Base-by-base conservation (phyloP, 2,113 vertebrate species). In the Marcusenius ussheri region DNA sequence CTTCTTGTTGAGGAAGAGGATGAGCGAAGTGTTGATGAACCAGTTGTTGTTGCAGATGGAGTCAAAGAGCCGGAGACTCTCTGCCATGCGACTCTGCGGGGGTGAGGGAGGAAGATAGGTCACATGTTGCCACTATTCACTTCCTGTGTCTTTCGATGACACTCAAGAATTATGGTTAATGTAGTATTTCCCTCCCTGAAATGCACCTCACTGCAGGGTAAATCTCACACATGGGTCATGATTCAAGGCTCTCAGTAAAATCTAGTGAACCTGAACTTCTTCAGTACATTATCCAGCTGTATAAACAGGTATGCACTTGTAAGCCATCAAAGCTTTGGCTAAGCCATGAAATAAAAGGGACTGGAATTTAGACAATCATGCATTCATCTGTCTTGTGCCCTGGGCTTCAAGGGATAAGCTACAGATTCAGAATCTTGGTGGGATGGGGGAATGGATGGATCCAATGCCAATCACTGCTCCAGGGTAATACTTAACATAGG, bases 31-130 rank as follows among this genome's bases (percentile, higher is more conserved):
- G 96, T 98, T 99, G 96, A 98, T 97, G 94, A 99, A 99, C 98
- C 98, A 99, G 95, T 99, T 99, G 97, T 99, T 99, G 97, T 99
- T 99, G 96, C 98, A 99, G 95, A 99, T 99, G 92, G 98, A 99
- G 94, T 99, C 98, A 15, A 99, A 99, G 9, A 99, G 97, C 90
- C 98, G 98, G 93, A 99, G 96, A 94, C 98, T 99, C 94, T 99
- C 98, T 0, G 98, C 98, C 98, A 99, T 99, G 89, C 98, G 98
- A 93, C 98, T 99, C 98, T 99, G 95, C 15, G 39, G 10, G 45
- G 17, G 66, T 45, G 51, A 46, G 17, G 27, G 56, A 45, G 17
- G 31, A 19, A 45, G 19, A 45, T 1, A 13, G 24, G 53, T 62
- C 17, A 49, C 49, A 3, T 8, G 21, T 11, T 4, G 80, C 13